Percentiles rank a stretch among this genome's conserved stretches.
Conservation (phyloP, 2,888 invertebrate species). For the Melipona bicolor region DNA sequence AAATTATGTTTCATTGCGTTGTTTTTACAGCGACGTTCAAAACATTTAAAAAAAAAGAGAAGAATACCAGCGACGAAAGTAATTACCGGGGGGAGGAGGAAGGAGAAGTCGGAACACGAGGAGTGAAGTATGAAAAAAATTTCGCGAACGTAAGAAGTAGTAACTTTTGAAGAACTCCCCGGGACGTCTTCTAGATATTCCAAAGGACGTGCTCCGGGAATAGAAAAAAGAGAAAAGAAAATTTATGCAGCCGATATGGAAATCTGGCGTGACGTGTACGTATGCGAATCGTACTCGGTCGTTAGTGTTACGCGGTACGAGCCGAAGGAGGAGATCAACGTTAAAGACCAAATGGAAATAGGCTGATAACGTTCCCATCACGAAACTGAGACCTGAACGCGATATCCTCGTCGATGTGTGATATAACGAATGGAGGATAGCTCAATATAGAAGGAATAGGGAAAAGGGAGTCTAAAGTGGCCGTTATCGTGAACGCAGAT, state of each 20-base stretch:
- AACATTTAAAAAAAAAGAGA: neutral
- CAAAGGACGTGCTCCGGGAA: neutral
- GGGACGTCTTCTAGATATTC: neutral
- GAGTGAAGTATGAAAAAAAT: neutral
- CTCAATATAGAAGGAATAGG: constrained; percentile 48
- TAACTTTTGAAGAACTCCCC: neutral
- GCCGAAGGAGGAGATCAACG: neutral
- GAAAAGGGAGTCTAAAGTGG: constrained; percentile 61
- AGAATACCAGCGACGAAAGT: neutral
- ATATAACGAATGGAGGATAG: constrained; percentile 44
- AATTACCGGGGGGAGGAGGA: neutral
- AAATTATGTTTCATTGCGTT: neutral
- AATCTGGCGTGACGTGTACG: neutral
- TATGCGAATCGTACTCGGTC: neutral
- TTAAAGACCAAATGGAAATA: constrained; percentile 4
- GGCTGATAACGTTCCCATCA: constrained; percentile 1
- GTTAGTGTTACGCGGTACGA: neutral
- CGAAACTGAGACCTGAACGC: constrained; percentile 20
- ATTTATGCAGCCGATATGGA: neutral
- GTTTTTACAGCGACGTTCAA: neutral
- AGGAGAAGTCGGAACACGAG: neutral
- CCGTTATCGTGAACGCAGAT: constrained; percentile 65
- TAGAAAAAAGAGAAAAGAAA: neutral
- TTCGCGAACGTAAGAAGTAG: neutral
- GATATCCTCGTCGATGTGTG: constrained; percentile 38